Evolutionary conservation across 2,888 invertebrate genomes (phyloP).

Genomic region (Frankliniella fusca): DNA sequence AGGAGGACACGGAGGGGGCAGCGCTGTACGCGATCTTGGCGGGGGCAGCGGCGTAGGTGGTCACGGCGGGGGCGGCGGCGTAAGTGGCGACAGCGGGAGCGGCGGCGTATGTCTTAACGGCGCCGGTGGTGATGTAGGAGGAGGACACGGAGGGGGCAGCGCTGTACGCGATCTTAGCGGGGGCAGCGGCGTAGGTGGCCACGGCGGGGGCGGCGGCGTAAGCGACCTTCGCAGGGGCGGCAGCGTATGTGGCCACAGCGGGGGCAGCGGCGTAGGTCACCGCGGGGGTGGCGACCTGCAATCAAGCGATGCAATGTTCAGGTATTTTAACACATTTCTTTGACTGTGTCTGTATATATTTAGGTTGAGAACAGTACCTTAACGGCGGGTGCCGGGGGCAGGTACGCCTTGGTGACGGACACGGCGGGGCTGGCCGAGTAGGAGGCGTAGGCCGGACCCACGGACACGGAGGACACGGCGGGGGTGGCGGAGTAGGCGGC

Average conservation of each 20-base stretch:
- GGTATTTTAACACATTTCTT: no score
- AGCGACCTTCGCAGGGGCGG: conserved; percentile 37
- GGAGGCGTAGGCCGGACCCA: conserved; percentile 37
- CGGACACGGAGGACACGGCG: conserved; percentile 30
- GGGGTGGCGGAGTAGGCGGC: conserved; percentile 35
- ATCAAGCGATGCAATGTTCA: not conserved
- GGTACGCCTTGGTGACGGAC: not conserved
- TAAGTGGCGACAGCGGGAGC: not conserved
- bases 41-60: conserved; percentile 40
- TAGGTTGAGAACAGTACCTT: not conserved
- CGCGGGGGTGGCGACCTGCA: conserved; percentile 39
- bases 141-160: conserved; percentile 42
- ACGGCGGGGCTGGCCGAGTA: conserved; percentile 29
- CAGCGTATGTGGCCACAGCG: conserved; percentile 32
- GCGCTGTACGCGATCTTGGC: conserved; percentile 53
- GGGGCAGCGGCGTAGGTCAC: conserved; percentile 37
- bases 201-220: conserved; percentile 46
- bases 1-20: conserved; percentile 44
- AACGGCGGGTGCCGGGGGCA: conserved; percentile 8
- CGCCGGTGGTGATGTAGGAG: conserved; percentile 36
- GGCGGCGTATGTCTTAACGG: conserved; percentile 27
- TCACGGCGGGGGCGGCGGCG: conserved; percentile 45
- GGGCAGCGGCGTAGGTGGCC: conserved; percentile 39
- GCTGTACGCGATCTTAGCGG: conserved; percentile 51
- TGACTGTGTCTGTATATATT: not conserved